Evolutionary conservation across 2,797 vertebrate genomes (phyloP), one percentile per base, ranked within the genome.

Genomic region (Moxostoma hubbsi): DNA sequence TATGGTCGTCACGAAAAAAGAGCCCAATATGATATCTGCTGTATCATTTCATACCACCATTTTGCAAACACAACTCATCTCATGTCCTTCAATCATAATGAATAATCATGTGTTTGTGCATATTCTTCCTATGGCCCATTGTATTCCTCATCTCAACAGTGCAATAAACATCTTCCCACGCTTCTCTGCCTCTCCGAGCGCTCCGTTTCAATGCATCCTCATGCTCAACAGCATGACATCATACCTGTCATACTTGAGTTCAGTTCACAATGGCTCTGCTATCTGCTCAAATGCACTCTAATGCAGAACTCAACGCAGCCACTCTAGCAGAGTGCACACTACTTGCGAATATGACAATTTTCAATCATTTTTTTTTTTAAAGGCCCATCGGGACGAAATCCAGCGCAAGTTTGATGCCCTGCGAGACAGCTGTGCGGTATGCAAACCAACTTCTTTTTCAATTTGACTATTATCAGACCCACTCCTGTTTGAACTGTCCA

Each of bases 341-440:
- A 54, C 59, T 68, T 16, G 43, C 12, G n/a, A 57, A 73, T 72
- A 36, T 55, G n/a, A 1, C 73, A 7, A 24, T 68, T 81, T 18
- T 77, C 47, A 69, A 61, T 84, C 61, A 86, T 54, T 83, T 4
- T 64, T 73, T 53, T 85, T 93, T 89, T 85, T 87, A 80, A 79
- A 99, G 98, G 97, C 98, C 81, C 97, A 98, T 91, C 94, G 98
- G 91, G 97, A 99, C 87, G 98, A 99, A 90, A 96, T 98, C 92
- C 98, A 99, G 88, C 95, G 97, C 89, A 99, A 99, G 93, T 99
- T 96, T 90, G 98, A 99, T 87, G 96, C 95, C 84, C 93, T 99
- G 92, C 96, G 98, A 92, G 98, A 98, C 95, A 98, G 98, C 94
- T 99, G 98, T 89, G 96, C 97, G 91, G 98, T 99, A 95, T 93